phyloP scores from a whole-genome alignment of 2,797 vertebrate genomes.

The Pseudochirops corinnae region DNA sequence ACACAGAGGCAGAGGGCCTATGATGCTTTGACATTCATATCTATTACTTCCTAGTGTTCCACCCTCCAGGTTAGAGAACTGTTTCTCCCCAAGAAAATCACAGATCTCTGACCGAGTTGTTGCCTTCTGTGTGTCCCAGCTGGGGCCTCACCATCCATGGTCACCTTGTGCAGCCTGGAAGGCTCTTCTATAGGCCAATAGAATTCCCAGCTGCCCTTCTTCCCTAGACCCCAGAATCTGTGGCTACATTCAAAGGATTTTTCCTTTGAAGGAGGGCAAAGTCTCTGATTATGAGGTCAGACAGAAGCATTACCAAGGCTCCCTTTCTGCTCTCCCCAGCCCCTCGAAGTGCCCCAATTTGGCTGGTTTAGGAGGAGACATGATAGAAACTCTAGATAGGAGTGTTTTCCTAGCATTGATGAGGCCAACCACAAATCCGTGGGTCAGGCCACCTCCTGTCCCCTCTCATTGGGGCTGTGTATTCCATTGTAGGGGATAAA shows the following conservation, averaged over 20 bases:
- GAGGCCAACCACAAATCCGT: conserved; percentile 12
- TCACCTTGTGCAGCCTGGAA: neutral
- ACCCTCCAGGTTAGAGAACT: neutral
- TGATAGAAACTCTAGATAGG: neutral
- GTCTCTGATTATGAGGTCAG: conserved; percentile 48
- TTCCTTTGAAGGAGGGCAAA: conserved; percentile 11
- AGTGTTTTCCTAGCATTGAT: conserved; percentile 48
- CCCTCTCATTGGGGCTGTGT: neutral
- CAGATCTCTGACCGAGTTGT: accelerated
- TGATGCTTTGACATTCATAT: neutral
- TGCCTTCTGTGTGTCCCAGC: neutral
- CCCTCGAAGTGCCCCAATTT: neutral
- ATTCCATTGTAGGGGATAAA: neutral
- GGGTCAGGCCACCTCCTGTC: conserved; percentile 20
- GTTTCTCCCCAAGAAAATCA: neutral
- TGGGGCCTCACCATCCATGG: neutral
- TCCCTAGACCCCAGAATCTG: neutral
- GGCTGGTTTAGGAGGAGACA: conserved; percentile 6
- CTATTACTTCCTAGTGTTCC: neutral
- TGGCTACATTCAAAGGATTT: conserved; percentile 36
- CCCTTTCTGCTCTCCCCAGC: neutral
- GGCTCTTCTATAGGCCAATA: neutral
- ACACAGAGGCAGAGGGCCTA: neutral
- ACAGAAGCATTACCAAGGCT: neutral
- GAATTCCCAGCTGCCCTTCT: neutral